Base-by-base conservation (phyloP, 2,888 invertebrate genomes). In the Lydus trimaculatus region DNA sequence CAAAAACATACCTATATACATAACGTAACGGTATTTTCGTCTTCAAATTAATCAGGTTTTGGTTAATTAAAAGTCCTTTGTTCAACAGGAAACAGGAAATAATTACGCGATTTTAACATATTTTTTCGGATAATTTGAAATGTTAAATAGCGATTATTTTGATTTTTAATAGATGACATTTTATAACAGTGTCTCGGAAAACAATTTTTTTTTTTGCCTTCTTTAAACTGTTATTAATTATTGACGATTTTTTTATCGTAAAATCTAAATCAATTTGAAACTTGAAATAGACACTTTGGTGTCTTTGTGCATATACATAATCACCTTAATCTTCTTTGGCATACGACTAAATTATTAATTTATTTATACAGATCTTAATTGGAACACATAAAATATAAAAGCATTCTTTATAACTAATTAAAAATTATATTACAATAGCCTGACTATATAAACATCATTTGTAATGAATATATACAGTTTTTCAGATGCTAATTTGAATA, bases 331-430 rank as follows among this genome's bases (percentile, higher is more conserved):
- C 36, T 28, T 5, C 20, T 28, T 36, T 58, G n/a, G 28, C 25
- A 25, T 17, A 62, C 39, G n/a, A 25, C 31, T 17, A 25, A 31
- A 43, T 43, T 43, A 6, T n/a, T n/a, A 17, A 17, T 43, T 43
- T 43, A 43, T 43, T 43, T 43, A 43, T 43, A n/a, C 43, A n/a
- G 66, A 65, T 67, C 61, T 67, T 67, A 70, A 70, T 67, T 61
- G 48, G 64, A 56, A 43, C 43, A 48, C 58, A 52, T 61, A 64
- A 65, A 69, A n/a, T 39, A 20, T 60, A 39, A 36, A 65, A 39
- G 52, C 61, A 61, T 65, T 70, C 70, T 17, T 52, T 70, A 67
- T 61, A 64, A 67, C 70, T 67, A 70, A 66, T 66, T 70, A 70
- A 70, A 20, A 48, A 48, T 48, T 8, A 48, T 48, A 48, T 48